Conservation (phyloP, 2,888 invertebrate species). For the Chrysopilus asiliformis region DNA sequence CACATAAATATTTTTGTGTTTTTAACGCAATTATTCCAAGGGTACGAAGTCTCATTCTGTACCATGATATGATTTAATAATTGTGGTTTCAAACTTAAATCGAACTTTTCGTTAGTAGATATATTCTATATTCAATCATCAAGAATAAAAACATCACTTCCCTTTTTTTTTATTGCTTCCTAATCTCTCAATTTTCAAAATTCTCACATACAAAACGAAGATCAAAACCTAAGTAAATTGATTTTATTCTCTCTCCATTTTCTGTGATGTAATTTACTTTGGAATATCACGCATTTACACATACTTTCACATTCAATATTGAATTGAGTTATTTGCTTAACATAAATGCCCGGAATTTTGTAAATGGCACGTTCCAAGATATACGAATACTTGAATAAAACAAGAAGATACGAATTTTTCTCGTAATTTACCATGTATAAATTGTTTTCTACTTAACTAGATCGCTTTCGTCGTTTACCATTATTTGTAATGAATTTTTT, state of each 20-base stretch:
- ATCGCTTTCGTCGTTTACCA: too few relatives aligned
- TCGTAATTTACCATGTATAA: too few relatives aligned
- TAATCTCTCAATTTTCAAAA: conserved; percentile 6
- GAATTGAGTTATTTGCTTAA: conserved; percentile 14
- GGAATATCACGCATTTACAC: conserved; percentile 9
- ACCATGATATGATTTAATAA: too few relatives aligned
- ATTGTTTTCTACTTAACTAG: too few relatives aligned
- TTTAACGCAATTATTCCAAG: too few relatives aligned
- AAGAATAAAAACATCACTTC: background rate
- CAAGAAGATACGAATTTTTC: too few relatives aligned
- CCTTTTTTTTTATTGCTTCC: background rate
- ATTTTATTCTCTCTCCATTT: conserved; percentile 1
- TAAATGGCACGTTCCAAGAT: conserved; percentile 10
- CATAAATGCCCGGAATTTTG: conserved; percentile 14
- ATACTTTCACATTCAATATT: conserved; percentile 3
- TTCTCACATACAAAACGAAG: conserved; percentile 6
- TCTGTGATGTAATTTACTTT: conserved; percentile 3
- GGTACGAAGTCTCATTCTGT: too few relatives aligned
- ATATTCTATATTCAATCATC: background rate
- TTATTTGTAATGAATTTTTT: too few relatives aligned
- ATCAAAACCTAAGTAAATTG: conserved; percentile 6
- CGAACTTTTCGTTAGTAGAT: too few relatives aligned
- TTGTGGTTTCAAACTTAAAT: too few relatives aligned
- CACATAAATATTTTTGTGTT: too few relatives aligned
- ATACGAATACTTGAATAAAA: too few relatives aligned